Conservation (phyloP, 2,797 vertebrate species). For the Aselliscus stoliczkanus region DNA sequence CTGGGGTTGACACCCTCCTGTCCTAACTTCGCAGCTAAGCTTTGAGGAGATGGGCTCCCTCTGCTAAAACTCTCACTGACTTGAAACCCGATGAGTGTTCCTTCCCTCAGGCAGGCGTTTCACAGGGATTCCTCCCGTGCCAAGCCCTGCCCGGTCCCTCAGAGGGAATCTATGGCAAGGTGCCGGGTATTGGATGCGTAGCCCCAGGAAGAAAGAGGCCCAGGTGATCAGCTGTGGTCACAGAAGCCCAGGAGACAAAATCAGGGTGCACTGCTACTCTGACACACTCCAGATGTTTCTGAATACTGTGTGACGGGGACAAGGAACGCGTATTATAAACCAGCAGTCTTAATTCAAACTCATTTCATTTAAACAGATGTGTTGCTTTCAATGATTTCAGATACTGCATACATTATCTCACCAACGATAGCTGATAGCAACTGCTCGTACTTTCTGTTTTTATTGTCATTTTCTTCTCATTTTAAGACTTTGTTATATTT, state of each 20-base stretch:
- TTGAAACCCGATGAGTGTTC: background rate
- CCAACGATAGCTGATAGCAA: background rate
- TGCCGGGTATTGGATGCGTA: too few relatives aligned
- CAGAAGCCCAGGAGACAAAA: background rate
- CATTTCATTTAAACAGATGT: background rate
- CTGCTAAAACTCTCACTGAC: background rate
- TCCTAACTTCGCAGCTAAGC: background rate
- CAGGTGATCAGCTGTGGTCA: background rate
- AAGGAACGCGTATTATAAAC: rapidly evolving
- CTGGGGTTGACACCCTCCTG: too few relatives aligned
- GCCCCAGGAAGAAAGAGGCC: background rate
- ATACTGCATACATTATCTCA: background rate
- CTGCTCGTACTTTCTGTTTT: background rate
- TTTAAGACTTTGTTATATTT: background rate
- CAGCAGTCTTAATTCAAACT: background rate
- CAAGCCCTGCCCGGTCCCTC: background rate
- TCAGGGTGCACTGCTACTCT: background rate
- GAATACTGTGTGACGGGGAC: too few relatives aligned
- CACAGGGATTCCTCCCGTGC: background rate
- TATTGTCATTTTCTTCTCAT: background rate
- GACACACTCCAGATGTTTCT: background rate
- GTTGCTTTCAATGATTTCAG: background rate
- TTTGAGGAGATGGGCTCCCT: background rate
- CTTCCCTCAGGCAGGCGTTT: background rate
- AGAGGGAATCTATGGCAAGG: too few relatives aligned